Percentiles rank a stretch among this genome's conserved stretches.
Conservation (phyloP, 2,113 vertebrate genomes). For the Eonycteris spelaea region DNA sequence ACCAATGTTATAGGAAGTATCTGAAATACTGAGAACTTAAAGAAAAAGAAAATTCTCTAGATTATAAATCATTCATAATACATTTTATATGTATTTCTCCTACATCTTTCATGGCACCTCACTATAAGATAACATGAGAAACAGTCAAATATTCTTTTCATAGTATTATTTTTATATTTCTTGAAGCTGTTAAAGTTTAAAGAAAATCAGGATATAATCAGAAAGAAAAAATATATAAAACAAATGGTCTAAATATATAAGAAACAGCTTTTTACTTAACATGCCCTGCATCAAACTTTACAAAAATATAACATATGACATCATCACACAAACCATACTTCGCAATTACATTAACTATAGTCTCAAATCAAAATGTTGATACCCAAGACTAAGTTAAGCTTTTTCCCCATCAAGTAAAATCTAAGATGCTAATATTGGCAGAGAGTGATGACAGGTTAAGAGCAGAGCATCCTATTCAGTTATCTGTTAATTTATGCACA, state of each 20-base stretch:
- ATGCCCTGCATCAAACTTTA: not conserved
- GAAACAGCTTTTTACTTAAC: not conserved
- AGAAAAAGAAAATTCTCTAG: constrained; percentile 29
- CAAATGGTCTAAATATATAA: not conserved
- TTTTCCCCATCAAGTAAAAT: not conserved
- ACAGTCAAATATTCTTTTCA: not conserved
- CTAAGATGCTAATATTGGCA: not conserved
- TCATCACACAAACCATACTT: not conserved
- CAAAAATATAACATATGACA: not conserved
- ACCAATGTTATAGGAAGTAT: not conserved
- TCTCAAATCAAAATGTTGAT: not conserved
- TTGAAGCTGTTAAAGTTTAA: constrained; percentile 6
- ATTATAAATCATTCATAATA: not conserved
- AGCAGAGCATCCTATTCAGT: not conserved
- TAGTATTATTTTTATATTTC: not conserved
- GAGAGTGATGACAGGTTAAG: not conserved
- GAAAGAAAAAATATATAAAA: not conserved
- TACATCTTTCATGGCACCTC: not conserved
- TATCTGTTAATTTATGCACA: not conserved
- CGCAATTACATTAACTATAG: not conserved
- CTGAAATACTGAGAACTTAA: not conserved
- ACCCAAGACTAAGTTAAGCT: not conserved
- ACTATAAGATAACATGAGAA: constrained; percentile 9
- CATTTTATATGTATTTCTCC: constrained; percentile 36
- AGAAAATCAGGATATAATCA: not conserved